Percentiles rank a stretch among this genome's conserved stretches.
These are phyloP conservation scores for Sympetrum striolatum DNA, from an alignment of 2,888 invertebrate genomes.

Conservation along the genomic window DNA sequence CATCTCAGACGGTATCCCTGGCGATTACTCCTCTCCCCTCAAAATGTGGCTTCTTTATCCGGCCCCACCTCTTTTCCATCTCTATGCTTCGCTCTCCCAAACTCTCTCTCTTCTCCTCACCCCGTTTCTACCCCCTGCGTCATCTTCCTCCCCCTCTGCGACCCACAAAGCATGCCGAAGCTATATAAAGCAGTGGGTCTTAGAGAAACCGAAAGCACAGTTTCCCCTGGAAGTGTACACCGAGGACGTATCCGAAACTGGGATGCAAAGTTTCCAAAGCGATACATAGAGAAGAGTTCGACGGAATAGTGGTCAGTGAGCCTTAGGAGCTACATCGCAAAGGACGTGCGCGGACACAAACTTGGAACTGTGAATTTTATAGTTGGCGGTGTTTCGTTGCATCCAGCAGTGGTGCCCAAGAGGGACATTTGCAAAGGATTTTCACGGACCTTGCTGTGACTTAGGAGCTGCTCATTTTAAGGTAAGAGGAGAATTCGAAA, in stretches of 20 bases:
- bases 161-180: conserved; percentile 39
- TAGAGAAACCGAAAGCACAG: conserved; percentile 43
- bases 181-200: conserved; percentile 40
- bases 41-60: neutral
- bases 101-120: neutral
- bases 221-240: conserved; percentile 36
- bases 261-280: neutral
- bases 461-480: neutral
- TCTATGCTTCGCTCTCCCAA: neutral
- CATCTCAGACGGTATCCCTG: neutral
- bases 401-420: neutral
- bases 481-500: neutral
- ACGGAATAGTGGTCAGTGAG: conserved; percentile 8
- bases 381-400: conserved; percentile 6
- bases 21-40: neutral
- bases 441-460: neutral
- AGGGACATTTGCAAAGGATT: neutral
- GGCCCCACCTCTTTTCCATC: neutral
- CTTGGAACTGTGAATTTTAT: conserved; percentile 19
- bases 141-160: neutral
- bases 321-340: neutral
- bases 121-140: neutral
- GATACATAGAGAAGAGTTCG: neutral
- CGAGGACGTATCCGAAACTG: conserved; percentile 1
- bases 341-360: neutral